Conservation (phyloP, 2,797 vertebrate genomes). For the Diglossa cyanea region DNA sequence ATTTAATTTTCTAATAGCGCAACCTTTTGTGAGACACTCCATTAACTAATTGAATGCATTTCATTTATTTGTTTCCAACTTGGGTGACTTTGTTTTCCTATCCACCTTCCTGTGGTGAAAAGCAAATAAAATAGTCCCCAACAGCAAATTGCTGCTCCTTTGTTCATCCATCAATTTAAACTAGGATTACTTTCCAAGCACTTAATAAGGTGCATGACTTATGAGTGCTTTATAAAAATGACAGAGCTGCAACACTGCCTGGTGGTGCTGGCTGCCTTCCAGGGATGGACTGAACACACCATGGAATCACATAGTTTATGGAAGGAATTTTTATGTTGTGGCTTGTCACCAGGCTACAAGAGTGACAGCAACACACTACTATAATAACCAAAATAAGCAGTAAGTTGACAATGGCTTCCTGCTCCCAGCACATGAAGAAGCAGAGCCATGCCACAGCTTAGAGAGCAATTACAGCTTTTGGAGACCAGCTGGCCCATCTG, state of each 20-base stretch:
- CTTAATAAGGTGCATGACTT: conserved; percentile 1
- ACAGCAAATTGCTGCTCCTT: neutral
- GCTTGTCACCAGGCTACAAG: neutral
- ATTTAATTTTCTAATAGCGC: neutral
- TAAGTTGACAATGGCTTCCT: neutral
- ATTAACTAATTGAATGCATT: conserved; percentile 42
- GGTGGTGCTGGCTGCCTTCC: neutral
- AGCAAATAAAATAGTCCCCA: conserved; percentile 6
- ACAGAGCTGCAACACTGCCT: neutral
- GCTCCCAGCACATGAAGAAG: conserved; percentile 15
- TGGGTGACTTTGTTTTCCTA: conserved; percentile 33
- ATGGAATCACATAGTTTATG: neutral
- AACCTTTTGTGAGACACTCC: conserved; percentile 15
- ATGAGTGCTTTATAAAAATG: neutral
- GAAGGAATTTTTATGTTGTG: neutral
- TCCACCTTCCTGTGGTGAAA: conserved; percentile 11
- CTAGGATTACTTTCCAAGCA: neutral
- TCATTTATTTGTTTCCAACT: conserved; percentile 2
- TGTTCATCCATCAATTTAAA: conserved; percentile 1
- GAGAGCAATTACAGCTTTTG: neutral
- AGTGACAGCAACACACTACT: neutral
- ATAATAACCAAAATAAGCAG: conserved; percentile 32
- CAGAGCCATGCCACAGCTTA: neutral
- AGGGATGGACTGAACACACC: neutral
- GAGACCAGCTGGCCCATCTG: conserved; percentile 15